Evolutionary conservation across 2,113 vertebrate genomes (phyloP).

Genomic region (Mormyrus lacerda): DNA sequence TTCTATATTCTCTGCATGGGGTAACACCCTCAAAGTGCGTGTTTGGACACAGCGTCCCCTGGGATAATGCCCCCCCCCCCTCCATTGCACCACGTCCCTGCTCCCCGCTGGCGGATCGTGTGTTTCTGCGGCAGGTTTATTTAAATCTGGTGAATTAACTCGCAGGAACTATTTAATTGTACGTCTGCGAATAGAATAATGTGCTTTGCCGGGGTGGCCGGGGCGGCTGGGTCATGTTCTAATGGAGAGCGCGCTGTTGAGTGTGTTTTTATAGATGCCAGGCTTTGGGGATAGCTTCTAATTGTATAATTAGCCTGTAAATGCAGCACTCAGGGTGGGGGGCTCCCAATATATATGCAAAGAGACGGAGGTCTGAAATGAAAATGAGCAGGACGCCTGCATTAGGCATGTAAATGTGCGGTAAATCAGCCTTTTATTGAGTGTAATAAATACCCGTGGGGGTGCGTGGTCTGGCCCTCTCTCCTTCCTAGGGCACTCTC

Average conservation of each 20-base stretch:
- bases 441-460: conserved; percentile 72
- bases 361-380: conserved; percentile 41
- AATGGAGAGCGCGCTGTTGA: conserved; percentile 63
- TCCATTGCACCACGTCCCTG: background rate
- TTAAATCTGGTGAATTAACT: conserved; percentile 49
- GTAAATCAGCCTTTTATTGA: conserved; percentile 76
- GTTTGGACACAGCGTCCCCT: background rate
- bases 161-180: conserved; percentile 59
- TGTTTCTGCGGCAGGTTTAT: conserved; percentile 47
- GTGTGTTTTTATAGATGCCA: conserved; percentile 61
- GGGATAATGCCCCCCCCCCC: background rate
- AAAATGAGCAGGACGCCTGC: conserved; percentile 57
- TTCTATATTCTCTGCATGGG: background rate
- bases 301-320: conserved; percentile 72
- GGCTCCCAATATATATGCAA: conserved; percentile 26
- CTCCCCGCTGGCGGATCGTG: background rate
- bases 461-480: conserved; percentile 56
- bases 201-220: conserved; percentile 55
- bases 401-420: conserved; percentile 72
- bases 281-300: conserved; percentile 58
- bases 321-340: conserved; percentile 41
- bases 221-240: conserved; percentile 55
- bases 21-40: background rate
- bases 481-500: conserved; percentile 48
- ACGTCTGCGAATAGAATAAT: conserved; percentile 56